Percentiles rank a stretch among this genome's conserved stretches.
Conservation (phyloP, 2,797 vertebrate genomes). For the Falco cherrug region DNA sequence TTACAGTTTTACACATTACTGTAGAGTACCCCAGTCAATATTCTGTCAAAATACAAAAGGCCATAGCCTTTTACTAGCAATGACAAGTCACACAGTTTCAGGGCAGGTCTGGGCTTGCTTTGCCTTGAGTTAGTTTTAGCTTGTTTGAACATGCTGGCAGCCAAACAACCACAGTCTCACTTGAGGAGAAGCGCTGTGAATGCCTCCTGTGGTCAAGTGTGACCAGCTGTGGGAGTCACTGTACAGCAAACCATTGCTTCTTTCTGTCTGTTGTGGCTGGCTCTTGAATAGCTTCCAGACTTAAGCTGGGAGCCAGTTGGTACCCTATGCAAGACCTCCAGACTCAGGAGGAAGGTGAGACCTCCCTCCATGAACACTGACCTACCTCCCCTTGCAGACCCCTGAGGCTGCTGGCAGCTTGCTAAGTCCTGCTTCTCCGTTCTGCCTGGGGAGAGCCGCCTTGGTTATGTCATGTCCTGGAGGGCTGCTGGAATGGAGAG, state of each 20-base stretch:
- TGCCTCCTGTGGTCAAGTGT: not conserved
- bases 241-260: not conserved
- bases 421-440: not conserved
- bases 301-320: not conserved
- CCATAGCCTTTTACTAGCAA: not conserved
- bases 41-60: not conserved
- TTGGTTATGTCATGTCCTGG: no score
- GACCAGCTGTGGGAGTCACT: not conserved
- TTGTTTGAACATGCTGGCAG: not conserved
- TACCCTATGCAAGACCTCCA: accelerated
- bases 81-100: not conserved
- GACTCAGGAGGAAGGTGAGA: no score
- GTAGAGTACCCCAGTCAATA: not conserved
- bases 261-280: not conserved
- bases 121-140: not conserved
- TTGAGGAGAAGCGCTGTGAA: not conserved
- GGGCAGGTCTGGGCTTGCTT: not conserved
- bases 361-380: not conserved
- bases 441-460: not conserved
- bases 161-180: not conserved
- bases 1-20: not conserved
- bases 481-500: not conserved
- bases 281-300: not conserved
- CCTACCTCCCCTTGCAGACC: not conserved
- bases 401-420: not conserved